These are phyloP conservation scores for Chaenocephalus aceratus DNA, from an alignment of 2,113 vertebrate species.

Conservation along the genomic window DNA sequence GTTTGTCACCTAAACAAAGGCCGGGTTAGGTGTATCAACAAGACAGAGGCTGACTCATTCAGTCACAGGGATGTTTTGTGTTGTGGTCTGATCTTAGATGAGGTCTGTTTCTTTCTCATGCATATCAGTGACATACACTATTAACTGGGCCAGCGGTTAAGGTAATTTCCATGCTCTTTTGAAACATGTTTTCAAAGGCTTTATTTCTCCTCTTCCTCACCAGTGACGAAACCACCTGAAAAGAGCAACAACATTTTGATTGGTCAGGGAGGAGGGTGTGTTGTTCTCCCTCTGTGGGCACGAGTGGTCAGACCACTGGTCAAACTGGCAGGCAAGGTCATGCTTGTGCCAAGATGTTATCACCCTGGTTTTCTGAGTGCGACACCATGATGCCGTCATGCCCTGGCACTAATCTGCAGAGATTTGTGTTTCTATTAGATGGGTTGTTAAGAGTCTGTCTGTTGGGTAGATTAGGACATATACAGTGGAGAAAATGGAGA, in stretches of 20 bases:
- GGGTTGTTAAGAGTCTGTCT: constrained; percentile 24
- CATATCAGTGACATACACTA: background rate
- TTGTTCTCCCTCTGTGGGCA: background rate
- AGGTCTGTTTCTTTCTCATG: background rate
- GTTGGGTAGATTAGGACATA: constrained; percentile 32
- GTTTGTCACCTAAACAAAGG: constrained; percentile 54
- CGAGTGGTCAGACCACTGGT: constrained; percentile 25
- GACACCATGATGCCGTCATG: constrained; percentile 47
- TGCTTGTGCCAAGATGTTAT: constrained; percentile 46
- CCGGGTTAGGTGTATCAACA: constrained; percentile 5
- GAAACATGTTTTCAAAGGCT: accelerated
- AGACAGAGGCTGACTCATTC: constrained; percentile 4
- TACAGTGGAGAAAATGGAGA: constrained; percentile 5
- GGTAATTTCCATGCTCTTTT: background rate
- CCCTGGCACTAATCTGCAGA: constrained; percentile 3
- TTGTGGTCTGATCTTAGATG: background rate
- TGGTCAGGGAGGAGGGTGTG: constrained; percentile 51
- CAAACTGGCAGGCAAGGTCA: constrained; percentile 34
- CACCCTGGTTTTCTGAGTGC: constrained; percentile 9
- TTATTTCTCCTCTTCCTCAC: background rate
- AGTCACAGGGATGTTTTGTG: constrained; percentile 4
- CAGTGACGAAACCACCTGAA: background rate
- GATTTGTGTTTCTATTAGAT: constrained; percentile 22
- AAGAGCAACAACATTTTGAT: constrained; percentile 12
- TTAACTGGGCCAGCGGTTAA: background rate